A percentile compares a stretch with the other conserved stretches of the same genome.
Evolutionary conservation across 2,888 invertebrate genomes (phyloP).

Genomic region (Siphonodentalium dalli): DNA sequence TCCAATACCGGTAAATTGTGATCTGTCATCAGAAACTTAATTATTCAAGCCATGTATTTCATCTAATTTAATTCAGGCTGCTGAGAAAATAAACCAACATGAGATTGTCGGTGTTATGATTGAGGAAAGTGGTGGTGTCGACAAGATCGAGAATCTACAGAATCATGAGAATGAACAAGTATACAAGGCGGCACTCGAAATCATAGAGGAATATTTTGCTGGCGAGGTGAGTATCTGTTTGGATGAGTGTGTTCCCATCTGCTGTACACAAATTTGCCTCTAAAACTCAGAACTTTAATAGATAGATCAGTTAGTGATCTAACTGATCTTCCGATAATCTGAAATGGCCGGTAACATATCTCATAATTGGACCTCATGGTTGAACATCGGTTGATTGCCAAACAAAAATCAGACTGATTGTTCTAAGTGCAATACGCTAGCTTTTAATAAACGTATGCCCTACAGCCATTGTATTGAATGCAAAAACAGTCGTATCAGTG

Average conservation of each 20-base stretch:
- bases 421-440: no score
- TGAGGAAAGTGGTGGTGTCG: constrained; percentile 81
- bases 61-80: constrained; percentile 70
- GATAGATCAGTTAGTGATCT: background rate
- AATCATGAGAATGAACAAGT: constrained; percentile 67
- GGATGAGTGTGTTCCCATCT: background rate
- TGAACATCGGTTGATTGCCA: no score
- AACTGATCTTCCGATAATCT: no score
- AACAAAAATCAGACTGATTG: no score
- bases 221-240: constrained; percentile 55
- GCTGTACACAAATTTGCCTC: background rate
- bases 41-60: background rate
- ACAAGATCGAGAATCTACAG: constrained; percentile 68
- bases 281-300: background rate
- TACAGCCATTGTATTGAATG: no score
- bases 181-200: constrained; percentile 65
- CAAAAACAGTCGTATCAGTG: no score
- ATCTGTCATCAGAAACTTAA: no score
- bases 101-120: constrained; percentile 81
- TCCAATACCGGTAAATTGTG: no score
- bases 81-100: constrained; percentile 78
- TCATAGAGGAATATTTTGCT: constrained; percentile 68
- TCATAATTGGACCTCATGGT: no score
- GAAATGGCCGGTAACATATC: background rate
- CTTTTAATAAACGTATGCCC: no score